A percentile compares a stretch with the other conserved stretches of the same genome.
Conservation (phyloP, 2,113 vertebrate genomes). For the Saccopteryx leptura region DNA sequence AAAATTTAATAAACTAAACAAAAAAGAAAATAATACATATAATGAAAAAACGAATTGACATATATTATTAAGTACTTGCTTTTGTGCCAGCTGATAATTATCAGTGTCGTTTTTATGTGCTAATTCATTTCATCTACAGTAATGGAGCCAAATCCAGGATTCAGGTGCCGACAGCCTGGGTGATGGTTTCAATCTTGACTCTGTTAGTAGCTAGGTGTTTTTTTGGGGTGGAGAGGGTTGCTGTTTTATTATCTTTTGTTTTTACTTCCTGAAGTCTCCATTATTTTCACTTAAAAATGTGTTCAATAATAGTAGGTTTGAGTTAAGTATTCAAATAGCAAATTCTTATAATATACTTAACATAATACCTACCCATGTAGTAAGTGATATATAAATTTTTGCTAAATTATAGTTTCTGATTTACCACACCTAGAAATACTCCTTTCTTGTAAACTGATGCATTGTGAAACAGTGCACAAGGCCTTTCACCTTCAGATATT, state of each 20-base stretch:
- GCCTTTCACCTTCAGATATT: neutral
- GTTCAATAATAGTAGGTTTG: neutral
- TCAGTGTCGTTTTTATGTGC: neutral
- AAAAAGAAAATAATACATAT: neutral
- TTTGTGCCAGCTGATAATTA: neutral
- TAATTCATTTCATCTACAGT: neutral
- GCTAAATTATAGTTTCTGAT: slow-evolving; percentile 3
- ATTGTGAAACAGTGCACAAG: neutral
- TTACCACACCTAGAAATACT: slow-evolving; percentile 21
- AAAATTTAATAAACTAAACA: slow-evolving; percentile 13
- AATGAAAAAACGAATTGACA: neutral
- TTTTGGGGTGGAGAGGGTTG: neutral
- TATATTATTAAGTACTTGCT: neutral
- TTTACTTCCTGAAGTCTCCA: neutral
- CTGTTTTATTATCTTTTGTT: neutral
- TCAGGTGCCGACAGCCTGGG: neutral
- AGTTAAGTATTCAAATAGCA: neutral
- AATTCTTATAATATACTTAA: neutral
- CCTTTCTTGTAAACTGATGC: neutral
- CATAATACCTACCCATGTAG: neutral
- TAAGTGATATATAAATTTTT: neutral
- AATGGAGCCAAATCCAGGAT: neutral
- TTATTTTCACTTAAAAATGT: slow-evolving; percentile 38
- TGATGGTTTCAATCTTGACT: neutral
- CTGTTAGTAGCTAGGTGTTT: neutral